A percentile compares a stretch with the other conserved stretches of the same genome.
Conservation (phyloP, 2,888 invertebrate genomes). For the Nemapogon koenigi region DNA sequence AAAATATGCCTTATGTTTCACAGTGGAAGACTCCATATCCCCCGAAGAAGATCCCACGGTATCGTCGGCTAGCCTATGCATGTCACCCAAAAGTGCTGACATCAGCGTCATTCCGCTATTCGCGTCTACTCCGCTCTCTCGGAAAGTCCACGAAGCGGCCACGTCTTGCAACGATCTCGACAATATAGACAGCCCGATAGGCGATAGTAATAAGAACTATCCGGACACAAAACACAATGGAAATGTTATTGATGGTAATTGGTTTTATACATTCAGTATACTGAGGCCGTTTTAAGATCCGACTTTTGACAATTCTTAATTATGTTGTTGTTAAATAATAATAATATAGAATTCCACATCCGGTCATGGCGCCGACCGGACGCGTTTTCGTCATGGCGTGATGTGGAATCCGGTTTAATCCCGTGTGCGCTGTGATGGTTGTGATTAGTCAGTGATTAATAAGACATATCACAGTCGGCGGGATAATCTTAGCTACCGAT, state of each 20-base stretch:
- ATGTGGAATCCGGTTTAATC: too few species aligned
- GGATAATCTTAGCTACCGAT: too few species aligned
- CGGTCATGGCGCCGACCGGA: too few species aligned
- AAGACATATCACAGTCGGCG: too few species aligned
- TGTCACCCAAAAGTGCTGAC: constrained; percentile 33
- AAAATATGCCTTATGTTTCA: too few species aligned
- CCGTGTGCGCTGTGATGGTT: too few species aligned
- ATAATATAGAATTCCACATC: too few species aligned
- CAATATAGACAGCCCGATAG: constrained; percentile 17
- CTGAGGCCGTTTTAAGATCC: too few species aligned
- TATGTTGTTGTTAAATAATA: too few species aligned
- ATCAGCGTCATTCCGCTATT: constrained; percentile 20
- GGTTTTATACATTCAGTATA: background rate
- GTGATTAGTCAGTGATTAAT: too few species aligned
- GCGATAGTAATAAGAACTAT: constrained; percentile 23
- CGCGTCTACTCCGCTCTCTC: constrained; percentile 33
- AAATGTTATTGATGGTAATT: constrained; percentile 19
- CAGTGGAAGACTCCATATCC: constrained; percentile 18
- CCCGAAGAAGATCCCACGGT: constrained; percentile 45
- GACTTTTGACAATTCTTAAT: too few species aligned
- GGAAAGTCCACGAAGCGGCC: constrained; percentile 6
- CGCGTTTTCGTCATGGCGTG: too few species aligned
- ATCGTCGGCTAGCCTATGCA: constrained; percentile 48
- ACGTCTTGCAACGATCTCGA: constrained; percentile 10
- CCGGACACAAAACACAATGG: constrained; percentile 27